Evolutionary conservation across 2,888 invertebrate genomes (phyloP), one percentile per base, ranked within the genome.

Genomic region (Lepeophtheirus nordmannii): DNA sequence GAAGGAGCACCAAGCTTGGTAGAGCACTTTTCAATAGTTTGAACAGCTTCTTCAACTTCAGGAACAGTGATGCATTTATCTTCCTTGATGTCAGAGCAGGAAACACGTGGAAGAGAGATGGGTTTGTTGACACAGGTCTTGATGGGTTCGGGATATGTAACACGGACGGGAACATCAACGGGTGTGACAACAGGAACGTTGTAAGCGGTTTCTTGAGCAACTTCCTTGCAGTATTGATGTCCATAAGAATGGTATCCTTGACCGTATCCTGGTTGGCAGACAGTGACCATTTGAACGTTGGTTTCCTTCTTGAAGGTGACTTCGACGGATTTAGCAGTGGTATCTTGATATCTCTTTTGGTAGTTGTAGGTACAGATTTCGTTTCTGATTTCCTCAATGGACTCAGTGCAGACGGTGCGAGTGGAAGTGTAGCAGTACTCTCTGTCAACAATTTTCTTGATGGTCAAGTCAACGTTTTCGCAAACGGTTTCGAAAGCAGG

Each of bases 121-220:
- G 66, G 66, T 41, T 60, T 66, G 66, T 66, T 66, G 41, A 66
- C 66, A 66, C 66, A 66, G 53, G 66, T 41, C 66, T 66, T 66
- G 60, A 60, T 61, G 40, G 66, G 66, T 41, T 66, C 66, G 30
- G 66, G 66, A 60, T 66, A 66, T 39, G 60, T 20, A 20, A 66
- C 66, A 5, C 17, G 10, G 60, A 66, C 66, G 60, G 59, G 58
- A 22, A 59, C 58, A 58, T 66, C 66, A 17, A 66, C n/a, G 23
- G 60, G 60, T 22, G 66, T 40, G 23, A 66, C 66, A 22, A 66
- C 41, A 22, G 66, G 66, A 14, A 60, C 60, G 58, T 66, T 66
- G 66, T 66, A 66, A 22, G 37, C 37, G 37, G 66, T 66, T 23
- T 66, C 66, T 58, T 66, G 66, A 41, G 66, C 66, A n/a, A 66